Percentiles rank a stretch among this genome's conserved stretches.
Evolutionary conservation across 2,888 invertebrate genomes (phyloP).

Genomic region (Zelleria hepariella): DNA sequence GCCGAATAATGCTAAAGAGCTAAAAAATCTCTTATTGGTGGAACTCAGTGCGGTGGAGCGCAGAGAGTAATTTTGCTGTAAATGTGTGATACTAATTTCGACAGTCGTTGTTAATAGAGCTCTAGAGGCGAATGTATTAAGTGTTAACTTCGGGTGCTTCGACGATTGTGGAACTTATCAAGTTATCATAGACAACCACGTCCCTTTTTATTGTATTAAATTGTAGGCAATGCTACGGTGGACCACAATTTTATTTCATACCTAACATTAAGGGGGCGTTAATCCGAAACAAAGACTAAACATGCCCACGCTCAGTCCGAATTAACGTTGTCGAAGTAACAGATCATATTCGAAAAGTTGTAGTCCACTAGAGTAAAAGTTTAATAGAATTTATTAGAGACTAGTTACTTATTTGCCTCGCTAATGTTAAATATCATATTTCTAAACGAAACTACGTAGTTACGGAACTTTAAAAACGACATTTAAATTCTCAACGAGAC

Average conservation of each 20-base stretch:
- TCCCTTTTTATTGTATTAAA: conserved; percentile 56
- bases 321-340: not conserved
- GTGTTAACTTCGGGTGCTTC: conserved; percentile 71
- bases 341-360: conserved; percentile 3
- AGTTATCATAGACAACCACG: conserved; percentile 52
- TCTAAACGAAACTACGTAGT: conserved; percentile 4
- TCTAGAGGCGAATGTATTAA: conserved; percentile 66
- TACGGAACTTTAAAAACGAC: conserved; percentile 21
- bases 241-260: conserved; percentile 26
- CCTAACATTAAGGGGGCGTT: too few species aligned
- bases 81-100: conserved; percentile 69
- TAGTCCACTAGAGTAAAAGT: conserved; percentile 40
- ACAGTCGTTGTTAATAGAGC: conserved; percentile 58
- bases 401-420: conserved; percentile 55
- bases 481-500: not conserved
- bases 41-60: conserved; percentile 38
- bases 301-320: not conserved
- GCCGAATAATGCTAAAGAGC: not conserved
- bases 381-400: conserved; percentile 62
- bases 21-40: conserved; percentile 13
- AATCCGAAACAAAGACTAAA: not conserved
- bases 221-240: conserved; percentile 33
- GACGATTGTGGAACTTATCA: conserved; percentile 70
- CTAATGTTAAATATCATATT: conserved; percentile 39
- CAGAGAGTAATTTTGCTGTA: conserved; percentile 60